phyloP scores from a whole-genome alignment of 2,113 vertebrate genomes.

The Oriolus oriolus region DNA sequence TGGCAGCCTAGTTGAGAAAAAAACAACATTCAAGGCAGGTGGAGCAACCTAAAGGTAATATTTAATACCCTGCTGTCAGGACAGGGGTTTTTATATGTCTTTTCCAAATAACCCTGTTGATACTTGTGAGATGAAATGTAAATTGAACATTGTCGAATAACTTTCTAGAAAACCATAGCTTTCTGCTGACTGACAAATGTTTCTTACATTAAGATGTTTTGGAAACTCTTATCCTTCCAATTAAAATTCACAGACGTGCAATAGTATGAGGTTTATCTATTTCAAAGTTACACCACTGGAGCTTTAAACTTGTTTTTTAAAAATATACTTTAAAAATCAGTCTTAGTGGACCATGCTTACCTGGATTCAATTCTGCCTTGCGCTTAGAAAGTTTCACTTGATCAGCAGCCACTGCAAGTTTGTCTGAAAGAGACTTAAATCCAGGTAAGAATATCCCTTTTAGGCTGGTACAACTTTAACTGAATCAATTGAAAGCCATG shows the following conservation, averaged over 20 bases:
- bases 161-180: neutral
- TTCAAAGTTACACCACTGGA: neutral
- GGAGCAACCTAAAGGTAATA: neutral
- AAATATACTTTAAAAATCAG: neutral
- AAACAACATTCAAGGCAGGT: neutral
- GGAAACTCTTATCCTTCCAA: neutral
- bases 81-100: neutral
- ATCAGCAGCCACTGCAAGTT: neutral
- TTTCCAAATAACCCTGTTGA: neutral
- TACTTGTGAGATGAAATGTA: neutral
- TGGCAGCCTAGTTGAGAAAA: neutral
- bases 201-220: neutral
- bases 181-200: neutral
- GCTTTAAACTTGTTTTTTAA: neutral
- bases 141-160: neutral
- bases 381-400: neutral
- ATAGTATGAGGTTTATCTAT: neutral
- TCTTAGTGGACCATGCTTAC: neutral
- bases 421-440: neutral
- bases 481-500: neutral
- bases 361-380: neutral
- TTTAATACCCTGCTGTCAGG: neutral
- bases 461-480: neutral
- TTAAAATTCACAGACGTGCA: neutral
- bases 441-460: neutral